phyloP scores from a whole-genome alignment of 2,888 invertebrate genomes.

The Miltochrista miniata region DNA sequence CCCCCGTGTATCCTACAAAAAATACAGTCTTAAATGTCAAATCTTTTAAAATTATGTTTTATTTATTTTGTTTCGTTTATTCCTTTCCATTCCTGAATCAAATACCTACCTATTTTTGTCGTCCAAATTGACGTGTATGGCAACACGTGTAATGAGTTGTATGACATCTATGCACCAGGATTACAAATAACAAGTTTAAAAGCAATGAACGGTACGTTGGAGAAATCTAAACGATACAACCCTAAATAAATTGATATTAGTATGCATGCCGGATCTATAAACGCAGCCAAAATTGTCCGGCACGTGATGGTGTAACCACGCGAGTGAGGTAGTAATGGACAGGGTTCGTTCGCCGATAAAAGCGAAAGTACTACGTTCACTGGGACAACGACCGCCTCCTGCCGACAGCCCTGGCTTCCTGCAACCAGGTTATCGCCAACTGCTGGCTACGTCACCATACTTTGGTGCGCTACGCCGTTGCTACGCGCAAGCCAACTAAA shows the following conservation, averaged over 20 bases:
- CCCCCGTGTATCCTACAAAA: too few species aligned
- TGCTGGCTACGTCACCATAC: slow-evolving; percentile 39
- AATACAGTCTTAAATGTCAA: too few species aligned
- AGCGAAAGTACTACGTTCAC: slow-evolving; percentile 81
- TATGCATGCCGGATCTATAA: slow-evolving; percentile 70
- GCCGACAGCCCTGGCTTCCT: slow-evolving; percentile 64
- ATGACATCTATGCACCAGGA: slow-evolving; percentile 31
- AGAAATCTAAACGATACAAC: slow-evolving; percentile 75
- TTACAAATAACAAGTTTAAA: slow-evolving; percentile 43
- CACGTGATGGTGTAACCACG: slow-evolving; percentile 74
- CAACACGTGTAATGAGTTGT: too few species aligned
- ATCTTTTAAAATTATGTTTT: too few species aligned
- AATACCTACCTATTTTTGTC: too few species aligned
- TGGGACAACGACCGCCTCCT: slow-evolving; percentile 82
- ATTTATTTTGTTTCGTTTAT: too few species aligned
- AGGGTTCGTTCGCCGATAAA: slow-evolving; percentile 82
- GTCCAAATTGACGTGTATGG: too few species aligned
- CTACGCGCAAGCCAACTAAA: slow-evolving; percentile 18
- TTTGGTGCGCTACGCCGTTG: slow-evolving; percentile 27
- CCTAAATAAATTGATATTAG: slow-evolving; percentile 66
- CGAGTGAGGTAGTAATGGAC: slow-evolving; percentile 76
- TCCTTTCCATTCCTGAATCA: too few species aligned
- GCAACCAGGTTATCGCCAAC: slow-evolving; percentile 55
- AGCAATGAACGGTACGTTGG: slow-evolving; percentile 51
- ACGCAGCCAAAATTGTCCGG: slow-evolving; percentile 70